Evolutionary conservation across 2,797 vertebrate genomes (phyloP), one percentile per base, ranked within the genome.

Genomic region (Anabas testudineus): DNA sequence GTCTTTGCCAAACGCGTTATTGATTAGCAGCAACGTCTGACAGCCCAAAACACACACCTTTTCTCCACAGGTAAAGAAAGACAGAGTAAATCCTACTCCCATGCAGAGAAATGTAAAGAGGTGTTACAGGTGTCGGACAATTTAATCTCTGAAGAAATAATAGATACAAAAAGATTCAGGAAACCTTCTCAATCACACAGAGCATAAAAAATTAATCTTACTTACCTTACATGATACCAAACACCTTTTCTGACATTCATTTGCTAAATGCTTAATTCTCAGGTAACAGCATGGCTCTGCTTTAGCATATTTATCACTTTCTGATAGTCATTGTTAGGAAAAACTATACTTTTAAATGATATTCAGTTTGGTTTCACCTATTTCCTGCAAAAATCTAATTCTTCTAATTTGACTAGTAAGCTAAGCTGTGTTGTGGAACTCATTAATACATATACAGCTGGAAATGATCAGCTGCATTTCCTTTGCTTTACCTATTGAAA

Each of bases 91-190:
- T 21, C 65, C 72, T 16, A 43, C 52, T 55, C 72, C 71, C 86
- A 88, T 85, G 84, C 90, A 83, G 41, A 61, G 9, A 65, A 54
- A 45, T 72, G 73, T 70, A 84, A 51, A 0, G 3, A 42, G 39
- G 67, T 49, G 75, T 79, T 77, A 81, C 14, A 0, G 57, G 30
- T 9, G 9, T 43, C 47, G 6, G 51, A 51, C 30, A 71, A 63
- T 54, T 54, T 26, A 46, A 41, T 22, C 12, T 18, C 15, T 18
- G 13, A 16, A 19, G 15, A 37, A 22, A 4, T 13, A 34, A n/a
- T n/a, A n/a, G n/a, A n/a, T n/a, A n/a, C n/a, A n/a, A n/a, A n/a
- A 22, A 19, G 9, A 48, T 45, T 70, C 5, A 46, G 9, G 34
- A 57, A 66, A 66, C 14, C 21, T 32, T 32, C 16, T 46, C 8